phyloP scores from a whole-genome alignment of 2,797 vertebrate species.

The Macrochelys suwanniensis region DNA sequence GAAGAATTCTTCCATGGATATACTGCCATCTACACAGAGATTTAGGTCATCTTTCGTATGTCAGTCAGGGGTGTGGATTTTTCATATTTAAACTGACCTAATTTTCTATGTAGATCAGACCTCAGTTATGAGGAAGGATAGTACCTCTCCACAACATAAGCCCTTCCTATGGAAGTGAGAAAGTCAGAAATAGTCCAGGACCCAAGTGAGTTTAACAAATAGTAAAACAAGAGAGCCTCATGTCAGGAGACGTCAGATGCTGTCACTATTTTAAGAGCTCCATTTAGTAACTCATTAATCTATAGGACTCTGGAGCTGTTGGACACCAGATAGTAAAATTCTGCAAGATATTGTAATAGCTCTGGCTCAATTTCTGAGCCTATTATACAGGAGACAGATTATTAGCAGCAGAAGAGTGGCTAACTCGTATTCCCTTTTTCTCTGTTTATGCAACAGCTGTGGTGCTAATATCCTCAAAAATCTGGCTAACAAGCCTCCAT shows the following conservation, averaged over 20 bases:
- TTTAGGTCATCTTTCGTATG: neutral
- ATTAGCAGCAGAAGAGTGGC: neutral
- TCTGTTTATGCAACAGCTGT: conserved; percentile 10
- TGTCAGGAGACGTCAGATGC: neutral
- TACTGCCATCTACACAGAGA: neutral
- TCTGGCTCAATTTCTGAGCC: neutral
- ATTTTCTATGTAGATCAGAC: too few relatives aligned
- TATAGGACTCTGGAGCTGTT: neutral
- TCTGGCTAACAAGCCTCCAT: neutral
- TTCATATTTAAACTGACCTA: too few relatives aligned
- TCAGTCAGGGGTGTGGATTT: neutral
- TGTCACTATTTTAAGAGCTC: neutral
- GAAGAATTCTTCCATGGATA: neutral
- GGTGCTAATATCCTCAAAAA: neutral
- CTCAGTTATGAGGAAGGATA: rapidly evolving
- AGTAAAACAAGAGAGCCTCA: neutral
- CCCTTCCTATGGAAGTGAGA: rapidly evolving
- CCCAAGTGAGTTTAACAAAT: neutral
- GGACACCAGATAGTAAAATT: neutral
- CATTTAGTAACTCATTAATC: neutral
- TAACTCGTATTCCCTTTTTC: neutral
- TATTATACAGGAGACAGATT: neutral
- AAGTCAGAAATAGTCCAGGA: neutral
- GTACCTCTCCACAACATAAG: neutral
- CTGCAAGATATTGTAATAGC: neutral